These are phyloP conservation scores for Akabosia matsudoensis DNA, from an alignment of 1,140 invertebrate species.

Conservation along the genomic window DNA sequence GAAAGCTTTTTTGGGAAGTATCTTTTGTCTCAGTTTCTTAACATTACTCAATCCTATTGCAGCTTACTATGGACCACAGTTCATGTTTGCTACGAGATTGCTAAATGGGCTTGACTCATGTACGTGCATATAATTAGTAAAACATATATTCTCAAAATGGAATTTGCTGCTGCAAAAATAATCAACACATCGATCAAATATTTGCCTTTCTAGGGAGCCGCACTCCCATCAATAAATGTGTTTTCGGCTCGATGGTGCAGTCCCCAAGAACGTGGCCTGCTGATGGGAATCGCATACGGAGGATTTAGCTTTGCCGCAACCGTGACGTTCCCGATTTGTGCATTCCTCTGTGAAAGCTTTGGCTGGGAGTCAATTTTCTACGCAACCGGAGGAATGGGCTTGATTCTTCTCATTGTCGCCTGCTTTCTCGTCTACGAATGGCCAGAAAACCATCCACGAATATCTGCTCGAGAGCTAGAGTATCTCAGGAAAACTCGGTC, in stretches of 20 bases:
- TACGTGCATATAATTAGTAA: conserved; percentile 30
- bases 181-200: too few relatives aligned
- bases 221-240: conserved; percentile 58
- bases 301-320: conserved; percentile 51
- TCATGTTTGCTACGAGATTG: conserved; percentile 51
- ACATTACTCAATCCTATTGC: conserved; percentile 53
- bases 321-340: conserved; percentile 52
- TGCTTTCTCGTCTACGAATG: conserved; percentile 53
- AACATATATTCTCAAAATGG: conserved; percentile 1
- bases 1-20: conserved; percentile 49
- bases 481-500: conserved; percentile 50
- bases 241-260: conserved; percentile 58
- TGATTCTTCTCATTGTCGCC: conserved; percentile 54
- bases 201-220: conserved; percentile 54
- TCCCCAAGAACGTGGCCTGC: conserved; percentile 51
- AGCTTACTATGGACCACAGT: conserved; percentile 50
- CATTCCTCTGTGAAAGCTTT: conserved; percentile 52
- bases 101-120: conserved; percentile 52
- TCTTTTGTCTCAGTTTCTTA: conserved; percentile 50
- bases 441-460: conserved; percentile 56
- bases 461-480: conserved; percentile 54
- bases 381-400: conserved; percentile 48
- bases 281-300: conserved; percentile 50
- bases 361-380: conserved; percentile 56
- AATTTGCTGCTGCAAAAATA: too few relatives aligned